A percentile compares a stretch with the other conserved stretches of the same genome.
Evolutionary conservation across 2,113 vertebrate genomes (phyloP).

Genomic region (Marcusenius ussheri): DNA sequence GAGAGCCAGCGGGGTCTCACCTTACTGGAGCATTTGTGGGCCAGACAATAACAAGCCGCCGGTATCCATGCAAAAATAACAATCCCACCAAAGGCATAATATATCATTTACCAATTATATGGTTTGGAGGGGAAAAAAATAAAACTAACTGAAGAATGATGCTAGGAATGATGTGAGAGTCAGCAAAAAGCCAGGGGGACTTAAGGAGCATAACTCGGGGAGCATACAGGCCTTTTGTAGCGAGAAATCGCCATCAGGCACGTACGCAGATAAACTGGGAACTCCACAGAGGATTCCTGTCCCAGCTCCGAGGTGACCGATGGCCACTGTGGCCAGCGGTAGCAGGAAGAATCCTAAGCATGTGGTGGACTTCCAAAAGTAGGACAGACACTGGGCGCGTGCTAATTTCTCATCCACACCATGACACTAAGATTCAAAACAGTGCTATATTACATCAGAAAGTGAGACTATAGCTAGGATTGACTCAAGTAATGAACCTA

Average conservation of each 20-base stretch:
- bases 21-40: neutral
- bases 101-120: neutral
- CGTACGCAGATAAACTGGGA: neutral
- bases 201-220: too few relatives aligned
- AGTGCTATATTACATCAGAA: neutral
- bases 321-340: neutral
- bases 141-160: neutral
- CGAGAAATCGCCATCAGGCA: neutral
- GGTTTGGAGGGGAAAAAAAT: neutral
- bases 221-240: neutral
- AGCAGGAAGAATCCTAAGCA: neutral
- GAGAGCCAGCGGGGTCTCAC: neutral
- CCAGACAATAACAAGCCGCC: neutral
- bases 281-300: constrained; percentile 3
- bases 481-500: neutral
- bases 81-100: neutral
- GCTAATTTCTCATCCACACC: neutral
- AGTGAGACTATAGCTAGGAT: neutral
- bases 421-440: neutral
- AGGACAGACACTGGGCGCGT: neutral
- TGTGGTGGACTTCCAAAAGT: neutral
- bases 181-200: neutral
- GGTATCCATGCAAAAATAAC: neutral
- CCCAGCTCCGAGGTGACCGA: neutral
- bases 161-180: neutral